Evolutionary conservation across 2,113 vertebrate genomes (phyloP), one percentile per base, ranked within the genome.

Genomic region (Phoxinus phoxinus): DNA sequence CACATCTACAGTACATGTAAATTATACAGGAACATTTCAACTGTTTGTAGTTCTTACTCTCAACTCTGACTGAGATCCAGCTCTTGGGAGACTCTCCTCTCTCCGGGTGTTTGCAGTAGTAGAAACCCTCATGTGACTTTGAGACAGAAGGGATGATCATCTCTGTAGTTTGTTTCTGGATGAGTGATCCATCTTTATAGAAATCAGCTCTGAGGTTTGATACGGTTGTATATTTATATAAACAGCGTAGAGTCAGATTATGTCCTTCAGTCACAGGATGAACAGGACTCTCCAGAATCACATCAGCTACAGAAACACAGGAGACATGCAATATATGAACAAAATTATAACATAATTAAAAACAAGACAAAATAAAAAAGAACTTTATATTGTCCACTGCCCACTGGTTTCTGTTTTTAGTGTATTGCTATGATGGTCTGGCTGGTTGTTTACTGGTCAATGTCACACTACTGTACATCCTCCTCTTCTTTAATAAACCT

Each of bases 221-320:
- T 17, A 8, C 12, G 13, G 0, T 84, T 51, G 0, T 0, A 67
- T 4, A 0, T 13, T 1, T 0, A 83, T n/a, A 5, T 72, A 76
- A 77, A 78, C 86, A 87, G 59, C 13, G 81, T 12, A 87, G 85
- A 83, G 85, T 83, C 80, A 86, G 23, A 77, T 15, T 8, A 37
- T 83, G 59, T 83, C 85, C 85, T 69, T 80, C 53, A 80, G 65
- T 80, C 76, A 87, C 83, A 73, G 86, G 86, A 63, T 84, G 65
- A 58, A 74, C 82, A 23, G 86, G 67, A 71, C 86, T 87, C 12
- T 84, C 83, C 86, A 87, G 67, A 77, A 84, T 80, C 83, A 80
- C 83, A 79, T n/a, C 76, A 41, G 5, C 82, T 81, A 65, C 27
- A 84, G 15, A 37, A 71, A 27, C 19, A 37, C 19, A 23, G 53